Base-by-base conservation (phyloP, 2,888 invertebrate genomes). In the Ptilodon capucinus region DNA sequence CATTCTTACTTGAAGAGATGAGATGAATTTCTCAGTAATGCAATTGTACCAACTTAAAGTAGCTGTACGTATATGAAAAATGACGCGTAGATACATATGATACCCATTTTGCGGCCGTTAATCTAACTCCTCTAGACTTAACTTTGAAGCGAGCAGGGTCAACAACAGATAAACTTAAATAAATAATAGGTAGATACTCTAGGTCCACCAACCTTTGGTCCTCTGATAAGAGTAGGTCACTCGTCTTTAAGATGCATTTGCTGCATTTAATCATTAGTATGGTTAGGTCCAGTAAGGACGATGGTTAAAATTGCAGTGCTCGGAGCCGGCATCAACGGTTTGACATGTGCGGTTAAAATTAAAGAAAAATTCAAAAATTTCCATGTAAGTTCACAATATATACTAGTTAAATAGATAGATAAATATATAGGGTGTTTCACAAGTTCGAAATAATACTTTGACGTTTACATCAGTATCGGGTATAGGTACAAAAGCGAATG, bases 311-410 rank as follows among this genome's bases (percentile, higher is more conserved):
- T 95, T 56, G 93, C 93, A 18, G 92, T 97, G n/a, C 76, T 97
- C 42, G 97, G 97, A 11, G 95, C 93, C 1, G 97, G 97, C 2
- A 92, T 95, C 0, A 93, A 94, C 42, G 97, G 97, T 0, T 77
- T 95, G 8, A 91, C 94, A 23, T 92, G 94, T 60, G 96, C 95
- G 4, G 76, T 95, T 0, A 92, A 92, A 71, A 92, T 96, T 34
- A 93, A 94, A 69, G 92, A 94, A 64, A 86, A 86, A 58, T 91
- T 92, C 57, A 91, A 91, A 17, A 57, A 81, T 46, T 73, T 68
- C 51, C 70, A 89, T 48, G 91, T 90, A 67, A 81, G 81, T 74
- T 25, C 18, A 21, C 17, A 14, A 32, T 17, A n/a, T n/a, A n/a
- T n/a, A n/a, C n/a, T n/a, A n/a, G n/a, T n/a, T n/a, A n/a, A n/a